Evolutionary conservation across 2,797 vertebrate genomes (phyloP).

Genomic region (Chaunax sp.): DNA sequence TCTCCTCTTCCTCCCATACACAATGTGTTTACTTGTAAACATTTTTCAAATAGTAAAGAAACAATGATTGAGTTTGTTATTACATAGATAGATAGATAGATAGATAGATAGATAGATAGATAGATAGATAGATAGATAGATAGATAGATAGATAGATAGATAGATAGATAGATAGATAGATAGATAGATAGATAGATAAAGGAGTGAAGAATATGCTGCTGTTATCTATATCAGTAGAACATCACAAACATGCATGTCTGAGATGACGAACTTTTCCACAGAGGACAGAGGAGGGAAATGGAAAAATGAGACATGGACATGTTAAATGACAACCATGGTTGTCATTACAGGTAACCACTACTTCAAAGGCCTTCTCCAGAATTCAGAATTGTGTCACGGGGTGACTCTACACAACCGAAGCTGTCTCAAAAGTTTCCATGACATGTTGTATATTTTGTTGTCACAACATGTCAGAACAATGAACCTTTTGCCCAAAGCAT

Average conservation of each 20-base stretch:
- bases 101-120: no score
- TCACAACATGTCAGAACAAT: slow-evolving; percentile 50
- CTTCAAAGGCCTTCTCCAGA: neutral
- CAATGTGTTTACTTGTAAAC: neutral
- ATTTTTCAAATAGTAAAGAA: neutral
- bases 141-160: no score
- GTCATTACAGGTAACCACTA: neutral
- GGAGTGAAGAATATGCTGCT: no score
- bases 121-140: no score
- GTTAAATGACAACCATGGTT: no score
- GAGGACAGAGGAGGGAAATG: no score
- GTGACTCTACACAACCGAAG: neutral
- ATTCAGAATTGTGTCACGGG: no score
- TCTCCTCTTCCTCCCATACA: neutral
- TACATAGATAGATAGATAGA: neutral
- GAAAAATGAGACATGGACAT: no score
- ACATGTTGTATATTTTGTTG: slow-evolving; percentile 47
- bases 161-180: no score
- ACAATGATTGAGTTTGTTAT: neutral
- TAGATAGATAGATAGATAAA: no score
- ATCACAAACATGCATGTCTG: neutral
- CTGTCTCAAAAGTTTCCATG: slow-evolving; percentile 50
- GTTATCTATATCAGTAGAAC: no score
- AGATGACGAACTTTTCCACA: no score
- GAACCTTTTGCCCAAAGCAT: neutral